phyloP scores from a whole-genome alignment of 2,113 vertebrate genomes.

The Neogale vison region DNA sequence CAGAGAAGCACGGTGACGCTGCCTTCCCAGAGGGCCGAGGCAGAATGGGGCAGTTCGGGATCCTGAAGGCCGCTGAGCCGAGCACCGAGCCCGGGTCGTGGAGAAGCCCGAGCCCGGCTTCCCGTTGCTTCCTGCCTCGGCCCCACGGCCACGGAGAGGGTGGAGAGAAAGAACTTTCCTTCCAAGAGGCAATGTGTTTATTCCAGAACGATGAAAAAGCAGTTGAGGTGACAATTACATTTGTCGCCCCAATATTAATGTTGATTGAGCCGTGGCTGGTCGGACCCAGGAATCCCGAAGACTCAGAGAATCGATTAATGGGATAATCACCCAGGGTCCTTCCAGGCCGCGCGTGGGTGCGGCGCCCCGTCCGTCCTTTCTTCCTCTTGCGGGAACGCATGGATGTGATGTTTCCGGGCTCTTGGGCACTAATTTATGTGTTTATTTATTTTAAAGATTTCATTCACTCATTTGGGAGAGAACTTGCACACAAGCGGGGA shows the following conservation, averaged over 20 bases:
- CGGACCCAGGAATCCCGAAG: constrained; percentile 27
- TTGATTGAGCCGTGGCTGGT: constrained; percentile 31
- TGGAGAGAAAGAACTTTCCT: not conserved
- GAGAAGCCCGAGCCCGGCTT: not conserved
- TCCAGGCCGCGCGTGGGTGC: not conserved
- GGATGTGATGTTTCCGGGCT: not conserved
- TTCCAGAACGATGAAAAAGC: not conserved
- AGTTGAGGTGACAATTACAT: constrained; percentile 35
- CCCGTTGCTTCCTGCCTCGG: not conserved
- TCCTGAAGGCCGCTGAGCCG: not conserved
- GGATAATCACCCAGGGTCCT: rapidly evolving
- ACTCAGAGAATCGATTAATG: not conserved
- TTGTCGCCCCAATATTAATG: not conserved
- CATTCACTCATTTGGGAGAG: not conserved
- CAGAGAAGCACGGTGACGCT: not conserved
- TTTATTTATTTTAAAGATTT: not conserved
- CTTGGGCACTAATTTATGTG: not conserved
- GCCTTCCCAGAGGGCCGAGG: constrained; percentile 29
- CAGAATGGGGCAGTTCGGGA: constrained; percentile 3
- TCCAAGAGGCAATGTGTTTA: constrained; percentile 48
- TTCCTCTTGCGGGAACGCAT: not conserved
- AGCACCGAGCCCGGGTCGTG: not conserved
- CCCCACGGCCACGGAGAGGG: not conserved
- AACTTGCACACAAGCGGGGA: not conserved
- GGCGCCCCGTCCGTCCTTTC: not conserved